Conservation (phyloP, 2,113 vertebrate genomes). For the Uria lomvia region DNA sequence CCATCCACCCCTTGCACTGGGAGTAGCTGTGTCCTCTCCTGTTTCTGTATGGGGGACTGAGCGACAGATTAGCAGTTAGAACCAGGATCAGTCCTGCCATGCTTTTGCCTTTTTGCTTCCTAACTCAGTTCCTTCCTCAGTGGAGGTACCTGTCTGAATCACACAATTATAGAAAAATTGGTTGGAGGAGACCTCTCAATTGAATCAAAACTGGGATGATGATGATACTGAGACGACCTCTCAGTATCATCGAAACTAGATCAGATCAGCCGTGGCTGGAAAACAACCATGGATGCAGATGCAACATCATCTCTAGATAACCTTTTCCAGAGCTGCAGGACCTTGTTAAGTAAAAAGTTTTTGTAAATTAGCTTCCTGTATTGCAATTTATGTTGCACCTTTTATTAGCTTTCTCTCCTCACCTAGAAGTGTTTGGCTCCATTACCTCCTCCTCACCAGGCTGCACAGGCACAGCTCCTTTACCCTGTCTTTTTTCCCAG, state of each 20-base stretch:
- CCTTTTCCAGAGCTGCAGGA: neutral
- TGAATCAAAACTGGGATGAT: neutral
- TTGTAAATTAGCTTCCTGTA: neutral
- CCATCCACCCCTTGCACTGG: neutral
- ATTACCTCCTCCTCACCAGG: neutral
- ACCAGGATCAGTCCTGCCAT: neutral
- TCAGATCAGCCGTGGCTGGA: neutral
- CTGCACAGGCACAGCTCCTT: neutral
- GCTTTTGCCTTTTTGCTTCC: neutral
- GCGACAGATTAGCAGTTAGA: neutral
- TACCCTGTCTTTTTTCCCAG: neutral
- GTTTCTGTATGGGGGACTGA: neutral
- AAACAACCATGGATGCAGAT: neutral
- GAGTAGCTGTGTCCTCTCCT: neutral
- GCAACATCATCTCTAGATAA: neutral
- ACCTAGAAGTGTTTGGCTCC: neutral
- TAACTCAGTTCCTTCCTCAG: neutral
- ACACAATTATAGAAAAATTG: neutral
- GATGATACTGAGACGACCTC: neutral
- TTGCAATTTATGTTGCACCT: neutral
- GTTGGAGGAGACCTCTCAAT: neutral
- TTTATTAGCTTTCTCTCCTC: neutral
- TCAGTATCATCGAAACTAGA: neutral
- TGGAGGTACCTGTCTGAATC: neutral
- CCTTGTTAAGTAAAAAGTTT: neutral